Base-by-base conservation (phyloP, 2,113 vertebrate species). In the Stercorarius parasiticus region DNA sequence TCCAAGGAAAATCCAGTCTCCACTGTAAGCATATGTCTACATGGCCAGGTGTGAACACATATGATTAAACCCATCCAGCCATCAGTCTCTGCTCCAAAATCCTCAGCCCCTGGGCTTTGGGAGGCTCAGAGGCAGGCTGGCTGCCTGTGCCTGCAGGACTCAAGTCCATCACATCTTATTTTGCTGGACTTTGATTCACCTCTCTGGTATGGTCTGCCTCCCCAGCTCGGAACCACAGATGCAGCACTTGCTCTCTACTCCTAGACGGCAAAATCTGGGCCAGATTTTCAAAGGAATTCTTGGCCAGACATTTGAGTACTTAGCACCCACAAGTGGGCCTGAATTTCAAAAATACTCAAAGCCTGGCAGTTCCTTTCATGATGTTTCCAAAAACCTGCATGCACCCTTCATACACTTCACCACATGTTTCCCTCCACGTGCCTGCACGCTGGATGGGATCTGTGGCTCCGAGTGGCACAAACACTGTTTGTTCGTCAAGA, bases 271-370 rank as follows among this genome's bases (percentile, higher is more conserved):
- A 91, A 86, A 67, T 56, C 69, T 83, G 59, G 76, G 61, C 61
- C 76, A 96, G 38, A 82, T 69, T 95, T 92, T 71, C 65, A 43
- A 26, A 79, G 52, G 40, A 95, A 84, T 84, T 93, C 43, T 80
- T 95, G 96, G 90, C 88, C 81, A 95, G 86, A 91, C 72, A 74
- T 84, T 67, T 1, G 2, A 78, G 64, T 90, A 59, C 67, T 71
- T 52, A 93, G 80, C 94, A 86, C 72, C 65, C 83, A 88, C 3
- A 40, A 90, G 61, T 15, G 52, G 69, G 88, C 72, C 47, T 76
- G 83, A 53, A 95, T 84, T 95, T 93, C 59, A 94, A 47, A 94
- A 88, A 86, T 49, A 40, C n/a, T 64, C 40, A 53, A 72, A 93
- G 40, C 43, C 86, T 96, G 83, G 72, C 88, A 95, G 43, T 16